These are phyloP conservation scores for Pimpla rufipes DNA, from an alignment of 2,888 invertebrate genomes.

Conservation along the genomic window DNA sequence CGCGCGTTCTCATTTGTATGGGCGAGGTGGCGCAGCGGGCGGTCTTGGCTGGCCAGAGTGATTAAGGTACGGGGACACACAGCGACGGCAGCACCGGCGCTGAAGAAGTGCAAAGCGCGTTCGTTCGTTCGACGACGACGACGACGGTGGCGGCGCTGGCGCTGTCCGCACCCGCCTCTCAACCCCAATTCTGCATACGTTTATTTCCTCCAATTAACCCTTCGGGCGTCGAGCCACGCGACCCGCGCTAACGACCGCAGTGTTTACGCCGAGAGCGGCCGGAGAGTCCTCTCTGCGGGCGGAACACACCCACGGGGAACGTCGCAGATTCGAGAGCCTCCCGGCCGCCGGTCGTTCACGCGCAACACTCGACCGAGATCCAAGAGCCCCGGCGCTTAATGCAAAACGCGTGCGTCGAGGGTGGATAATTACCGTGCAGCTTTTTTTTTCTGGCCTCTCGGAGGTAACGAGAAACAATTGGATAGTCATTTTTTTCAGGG, in stretches of 20 bases:
- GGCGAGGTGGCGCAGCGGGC: conserved; percentile 72
- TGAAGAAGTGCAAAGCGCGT: conserved; percentile 18
- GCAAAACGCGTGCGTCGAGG: neutral
- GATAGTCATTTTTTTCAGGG: neutral
- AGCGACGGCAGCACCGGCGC: conserved; percentile 1
- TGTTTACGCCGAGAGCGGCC: conserved; percentile 75
- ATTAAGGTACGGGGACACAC: conserved; percentile 8
- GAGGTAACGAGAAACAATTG: neutral
- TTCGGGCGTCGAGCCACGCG: conserved; percentile 81
- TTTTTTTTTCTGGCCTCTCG: neutral
- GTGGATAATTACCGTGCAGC: too few species aligned
- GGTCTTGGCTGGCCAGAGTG: conserved; percentile 67
- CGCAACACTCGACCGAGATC: neutral
- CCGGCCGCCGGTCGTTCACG: neutral
- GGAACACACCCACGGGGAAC: neutral
- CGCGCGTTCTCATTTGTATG: conserved; percentile 81
- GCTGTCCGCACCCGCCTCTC: conserved; percentile 23
- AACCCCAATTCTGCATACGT: conserved; percentile 70
- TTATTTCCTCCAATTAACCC: conserved; percentile 84
- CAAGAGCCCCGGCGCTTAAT: neutral
- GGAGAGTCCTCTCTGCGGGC: conserved; percentile 38
- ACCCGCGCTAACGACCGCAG: conserved; percentile 81
- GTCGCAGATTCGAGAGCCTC: neutral
- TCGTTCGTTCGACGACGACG: neutral
- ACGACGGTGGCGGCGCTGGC: conserved; percentile 27